Conservation (phyloP, 2,888 invertebrate species). For the Limnephilus rhombicus region DNA sequence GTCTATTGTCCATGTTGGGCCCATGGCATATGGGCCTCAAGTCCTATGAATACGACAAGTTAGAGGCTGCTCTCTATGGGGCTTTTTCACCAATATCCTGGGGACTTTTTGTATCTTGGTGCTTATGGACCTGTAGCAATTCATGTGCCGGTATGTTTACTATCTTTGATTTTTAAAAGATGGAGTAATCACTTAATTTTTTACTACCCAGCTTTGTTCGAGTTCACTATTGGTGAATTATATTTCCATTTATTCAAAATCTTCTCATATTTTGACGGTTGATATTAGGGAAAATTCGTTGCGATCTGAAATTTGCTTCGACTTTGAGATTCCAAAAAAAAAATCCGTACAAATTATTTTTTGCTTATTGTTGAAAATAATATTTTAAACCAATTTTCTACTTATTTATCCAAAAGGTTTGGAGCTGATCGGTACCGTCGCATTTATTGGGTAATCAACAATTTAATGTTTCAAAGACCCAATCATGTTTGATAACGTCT, state of each 20-base stretch:
- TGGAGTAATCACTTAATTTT: not conserved
- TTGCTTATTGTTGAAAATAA: no score
- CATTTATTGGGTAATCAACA: no score
- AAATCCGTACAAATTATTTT: no score
- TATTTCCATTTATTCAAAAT: not conserved
- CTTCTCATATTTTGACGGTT: not conserved
- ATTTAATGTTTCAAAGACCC: no score
- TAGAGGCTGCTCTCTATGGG: slow-evolving; percentile 77
- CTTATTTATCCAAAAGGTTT: no score
- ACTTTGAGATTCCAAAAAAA: no score
- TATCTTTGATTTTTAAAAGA: not conserved
- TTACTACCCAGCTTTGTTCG: not conserved
- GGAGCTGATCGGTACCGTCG: no score
- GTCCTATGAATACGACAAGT: slow-evolving; percentile 75
- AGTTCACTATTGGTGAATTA: not conserved
- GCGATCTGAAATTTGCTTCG: no score
- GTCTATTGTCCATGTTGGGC: slow-evolving; percentile 74
- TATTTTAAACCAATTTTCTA: no score
- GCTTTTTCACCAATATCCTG: slow-evolving; percentile 79
- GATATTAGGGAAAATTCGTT: no score
- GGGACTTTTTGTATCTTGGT: slow-evolving; percentile 76
- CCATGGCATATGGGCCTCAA: slow-evolving; percentile 78
- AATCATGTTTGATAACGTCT: no score
- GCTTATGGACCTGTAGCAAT: slow-evolving; percentile 77
- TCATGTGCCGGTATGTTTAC: slow-evolving; percentile 75